phyloP scores from a whole-genome alignment of 2,888 invertebrate genomes.

The Agrotis ipsilon region DNA sequence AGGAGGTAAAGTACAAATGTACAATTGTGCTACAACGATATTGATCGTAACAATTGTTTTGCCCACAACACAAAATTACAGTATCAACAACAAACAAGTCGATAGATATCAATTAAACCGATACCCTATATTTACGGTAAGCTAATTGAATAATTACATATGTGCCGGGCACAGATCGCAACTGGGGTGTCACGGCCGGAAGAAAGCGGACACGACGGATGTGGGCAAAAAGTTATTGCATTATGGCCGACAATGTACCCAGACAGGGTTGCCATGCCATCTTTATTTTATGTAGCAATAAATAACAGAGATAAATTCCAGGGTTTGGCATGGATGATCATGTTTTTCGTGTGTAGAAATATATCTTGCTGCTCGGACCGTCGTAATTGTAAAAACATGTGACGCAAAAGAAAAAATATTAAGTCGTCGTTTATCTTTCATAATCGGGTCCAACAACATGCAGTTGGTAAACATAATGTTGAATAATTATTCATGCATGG shows the following conservation, averaged over 20 bases:
- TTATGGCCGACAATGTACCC: conserved; percentile 50
- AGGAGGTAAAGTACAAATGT: no score
- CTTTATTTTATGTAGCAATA: conserved; percentile 32
- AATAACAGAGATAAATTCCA: conserved; percentile 19
- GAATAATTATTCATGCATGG: conserved; percentile 45
- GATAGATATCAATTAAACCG: conserved; percentile 41
- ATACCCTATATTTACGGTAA: conserved; percentile 62
- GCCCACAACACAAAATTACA: conserved; percentile 27
- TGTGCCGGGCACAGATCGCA: conserved; percentile 81
- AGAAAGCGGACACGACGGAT: conserved; percentile 81
- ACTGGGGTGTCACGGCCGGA: conserved; percentile 86
- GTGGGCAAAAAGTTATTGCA: conserved; percentile 66
- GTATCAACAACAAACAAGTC: conserved; percentile 30
- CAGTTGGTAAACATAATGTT: conserved; percentile 13
- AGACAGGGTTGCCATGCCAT: conserved; percentile 53
- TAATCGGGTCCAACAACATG: conserved; percentile 29
- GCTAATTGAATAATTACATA: conserved; percentile 74
- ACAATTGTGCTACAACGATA: not conserved
- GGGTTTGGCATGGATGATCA: conserved; percentile 13
- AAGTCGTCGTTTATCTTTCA: conserved; percentile 22
- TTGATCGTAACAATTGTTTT: conserved; percentile 4
- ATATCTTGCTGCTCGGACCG: not conserved
- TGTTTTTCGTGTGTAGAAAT: conserved; percentile 11
- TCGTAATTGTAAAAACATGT: not conserved
- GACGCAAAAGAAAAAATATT: not conserved